Evolutionary conservation across 2,797 vertebrate genomes (phyloP).

Genomic region (Gambelia wislizenii): DNA sequence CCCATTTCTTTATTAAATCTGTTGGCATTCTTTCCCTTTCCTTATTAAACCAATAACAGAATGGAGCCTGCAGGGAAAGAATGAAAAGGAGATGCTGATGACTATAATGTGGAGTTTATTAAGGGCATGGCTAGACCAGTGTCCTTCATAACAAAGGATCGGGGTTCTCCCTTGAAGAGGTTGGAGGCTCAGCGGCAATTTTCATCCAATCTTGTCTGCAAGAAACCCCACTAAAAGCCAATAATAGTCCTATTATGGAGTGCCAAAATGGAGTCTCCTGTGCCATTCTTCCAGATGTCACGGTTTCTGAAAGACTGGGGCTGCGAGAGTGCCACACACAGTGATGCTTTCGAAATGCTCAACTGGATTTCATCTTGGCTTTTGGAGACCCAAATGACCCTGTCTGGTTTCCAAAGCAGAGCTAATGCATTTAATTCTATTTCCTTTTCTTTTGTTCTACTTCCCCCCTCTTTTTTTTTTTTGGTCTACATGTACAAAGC

Average conservation of each 20-base stretch:
- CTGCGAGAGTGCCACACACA: fast-evolving
- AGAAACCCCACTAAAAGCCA: slow-evolving; percentile 58
- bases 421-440: neutral
- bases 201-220: slow-evolving; percentile 52
- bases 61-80: slow-evolving; percentile 56
- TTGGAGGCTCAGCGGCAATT: slow-evolving; percentile 49
- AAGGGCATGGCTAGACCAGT: neutral
- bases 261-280: slow-evolving; percentile 43
- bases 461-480: too few relatives aligned
- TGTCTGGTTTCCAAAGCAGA: too few relatives aligned
- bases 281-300: neutral
- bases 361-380: neutral
- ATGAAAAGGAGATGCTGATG: slow-evolving; percentile 36
- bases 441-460: too few relatives aligned
- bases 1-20: slow-evolving; percentile 66
- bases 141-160: neutral
- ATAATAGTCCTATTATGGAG: slow-evolving; percentile 45
- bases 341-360: neutral
- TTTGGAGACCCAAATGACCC: neutral
- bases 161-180: slow-evolving; percentile 46
- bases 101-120: slow-evolving; percentile 43
- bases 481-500: too few relatives aligned
- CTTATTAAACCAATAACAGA: slow-evolving; percentile 69
- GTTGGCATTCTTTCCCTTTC: slow-evolving; percentile 56
- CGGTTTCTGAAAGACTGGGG: neutral